phyloP scores from a whole-genome alignment of 2,888 invertebrate genomes.

The Escarpia spicata region DNA sequence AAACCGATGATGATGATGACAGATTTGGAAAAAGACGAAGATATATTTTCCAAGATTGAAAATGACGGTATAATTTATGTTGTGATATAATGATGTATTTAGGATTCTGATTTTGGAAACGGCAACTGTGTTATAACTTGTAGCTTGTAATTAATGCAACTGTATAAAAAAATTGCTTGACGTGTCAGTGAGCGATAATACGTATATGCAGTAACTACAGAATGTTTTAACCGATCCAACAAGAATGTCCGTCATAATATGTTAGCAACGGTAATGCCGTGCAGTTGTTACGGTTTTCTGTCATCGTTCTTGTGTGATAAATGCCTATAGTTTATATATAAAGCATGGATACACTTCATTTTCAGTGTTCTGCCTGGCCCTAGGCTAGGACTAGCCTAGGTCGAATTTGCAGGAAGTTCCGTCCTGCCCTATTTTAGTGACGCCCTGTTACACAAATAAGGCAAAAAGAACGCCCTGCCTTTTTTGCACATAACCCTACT shows the following conservation, averaged over 20 bases:
- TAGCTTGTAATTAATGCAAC: not conserved
- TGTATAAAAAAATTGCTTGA: conserved; percentile 21
- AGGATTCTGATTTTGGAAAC: not conserved
- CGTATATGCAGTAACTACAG: not conserved
- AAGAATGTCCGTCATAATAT: not conserved
- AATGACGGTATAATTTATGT: not conserved
- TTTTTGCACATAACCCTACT: no score
- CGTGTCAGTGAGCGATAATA: conserved; percentile 28
- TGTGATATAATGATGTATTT: not conserved
- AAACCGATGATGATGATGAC: not conserved
- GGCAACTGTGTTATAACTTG: not conserved
- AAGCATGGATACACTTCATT: no score
- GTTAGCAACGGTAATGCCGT: not conserved
- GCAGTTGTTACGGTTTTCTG: not conserved
- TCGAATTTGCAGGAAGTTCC: no score
- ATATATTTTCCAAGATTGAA: not conserved
- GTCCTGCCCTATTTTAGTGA: no score
- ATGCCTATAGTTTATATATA: no score
- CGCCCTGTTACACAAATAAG: no score
- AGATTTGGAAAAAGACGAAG: not conserved
- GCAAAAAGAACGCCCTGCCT: no score
- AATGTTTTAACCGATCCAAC: not conserved
- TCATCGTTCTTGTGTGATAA: not conserved
- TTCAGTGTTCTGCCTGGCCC: no score
- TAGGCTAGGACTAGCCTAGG: no score